These are phyloP conservation scores for Drosophila micromelanica DNA, from an alignment of 1,140 invertebrate genomes.

Conservation along the genomic window DNA sequence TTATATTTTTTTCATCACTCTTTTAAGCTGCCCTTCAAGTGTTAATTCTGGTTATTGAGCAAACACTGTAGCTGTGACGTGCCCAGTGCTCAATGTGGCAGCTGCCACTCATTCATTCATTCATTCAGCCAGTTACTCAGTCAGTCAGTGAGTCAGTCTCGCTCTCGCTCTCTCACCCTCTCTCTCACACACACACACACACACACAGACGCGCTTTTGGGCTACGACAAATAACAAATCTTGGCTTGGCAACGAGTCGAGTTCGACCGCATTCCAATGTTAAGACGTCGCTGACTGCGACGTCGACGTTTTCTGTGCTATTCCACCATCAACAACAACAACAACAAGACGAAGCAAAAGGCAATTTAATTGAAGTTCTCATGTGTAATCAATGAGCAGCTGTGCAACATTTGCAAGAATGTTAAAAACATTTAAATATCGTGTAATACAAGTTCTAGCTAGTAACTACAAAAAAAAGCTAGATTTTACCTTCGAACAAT, in stretches of 20 bases:
- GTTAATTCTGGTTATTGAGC: too few relatives aligned
- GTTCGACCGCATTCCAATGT: constrained; percentile 78
- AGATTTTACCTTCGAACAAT: not conserved
- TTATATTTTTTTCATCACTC: too few relatives aligned
- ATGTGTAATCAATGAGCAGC: constrained; percentile 50
- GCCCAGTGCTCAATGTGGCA: constrained; percentile 23
- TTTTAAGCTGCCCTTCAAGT: too few relatives aligned
- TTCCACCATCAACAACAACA: constrained; percentile 8
- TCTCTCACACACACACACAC: not conserved
- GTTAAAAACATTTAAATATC: not conserved
- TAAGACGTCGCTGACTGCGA: constrained; percentile 73
- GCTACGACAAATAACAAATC: constrained; percentile 49
- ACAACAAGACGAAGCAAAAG: constrained; percentile 10
- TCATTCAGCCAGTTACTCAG: constrained; percentile 42
- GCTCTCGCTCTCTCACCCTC: constrained; percentile 6
- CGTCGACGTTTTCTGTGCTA: constrained; percentile 27
- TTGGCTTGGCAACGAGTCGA: constrained; percentile 72
- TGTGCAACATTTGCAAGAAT: constrained; percentile 23
- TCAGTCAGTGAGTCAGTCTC: constrained; percentile 60
- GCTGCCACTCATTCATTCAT: constrained; percentile 43
- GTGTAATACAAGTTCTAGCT: too few relatives aligned
- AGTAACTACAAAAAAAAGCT: too few relatives aligned
- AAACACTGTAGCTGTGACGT: not conserved
- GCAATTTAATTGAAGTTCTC: constrained; percentile 39
- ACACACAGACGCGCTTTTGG: constrained; percentile 13